phyloP scores from a whole-genome alignment of 37 sponge, comb jelly and placozoan genomes.

The Cliona cf. orientalis region DNA sequence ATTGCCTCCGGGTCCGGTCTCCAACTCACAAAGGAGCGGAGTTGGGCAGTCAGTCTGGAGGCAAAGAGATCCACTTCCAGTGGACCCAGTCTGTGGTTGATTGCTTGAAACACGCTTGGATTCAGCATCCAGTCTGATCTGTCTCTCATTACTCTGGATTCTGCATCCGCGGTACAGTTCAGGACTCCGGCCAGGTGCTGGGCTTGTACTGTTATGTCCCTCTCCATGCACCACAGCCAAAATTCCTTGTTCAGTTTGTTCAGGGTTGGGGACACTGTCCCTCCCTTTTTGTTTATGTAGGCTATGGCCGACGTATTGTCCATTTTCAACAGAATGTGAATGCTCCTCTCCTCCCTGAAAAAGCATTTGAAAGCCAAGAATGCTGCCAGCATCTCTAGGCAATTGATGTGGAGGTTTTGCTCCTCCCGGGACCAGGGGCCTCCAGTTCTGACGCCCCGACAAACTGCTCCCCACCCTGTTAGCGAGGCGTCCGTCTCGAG shows the following conservation, averaged over 20 bases:
- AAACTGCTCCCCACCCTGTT: conserved; percentile 50
- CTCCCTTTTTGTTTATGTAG: conserved; percentile 55
- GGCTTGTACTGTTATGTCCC: conserved; percentile 33
- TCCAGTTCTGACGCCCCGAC: conserved; percentile 35
- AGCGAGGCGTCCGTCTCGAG: conserved; percentile 61
- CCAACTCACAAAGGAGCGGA: conserved; percentile 52
- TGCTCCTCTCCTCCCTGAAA: conserved; percentile 20
- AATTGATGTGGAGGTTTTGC: conserved; percentile 55
- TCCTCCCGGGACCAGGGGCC: conserved; percentile 63
- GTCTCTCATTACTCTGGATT: conserved; percentile 36
- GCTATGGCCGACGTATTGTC: conserved; percentile 54
- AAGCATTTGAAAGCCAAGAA: conserved; percentile 48
- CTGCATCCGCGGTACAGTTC: conserved; percentile 37
- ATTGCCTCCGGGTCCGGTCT: conserved; percentile 47
- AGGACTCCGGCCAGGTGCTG: conserved; percentile 30
- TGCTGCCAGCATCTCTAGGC: conserved; percentile 58
- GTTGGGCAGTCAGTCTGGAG: conserved; percentile 17
- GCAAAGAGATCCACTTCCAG: conserved; percentile 51
- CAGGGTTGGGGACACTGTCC: conserved; percentile 32
- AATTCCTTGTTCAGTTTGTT: conserved; percentile 11
- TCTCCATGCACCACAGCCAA: conserved; percentile 64
- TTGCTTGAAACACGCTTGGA: conserved; percentile 18
- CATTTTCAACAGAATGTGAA: conserved; percentile 17
- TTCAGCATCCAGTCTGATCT: conserved; percentile 43
- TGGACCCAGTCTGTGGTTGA: conserved; percentile 6